These are phyloP conservation scores for Rhorus exstirpatorius DNA, from an alignment of 2,888 invertebrate species.

Conservation along the genomic window DNA sequence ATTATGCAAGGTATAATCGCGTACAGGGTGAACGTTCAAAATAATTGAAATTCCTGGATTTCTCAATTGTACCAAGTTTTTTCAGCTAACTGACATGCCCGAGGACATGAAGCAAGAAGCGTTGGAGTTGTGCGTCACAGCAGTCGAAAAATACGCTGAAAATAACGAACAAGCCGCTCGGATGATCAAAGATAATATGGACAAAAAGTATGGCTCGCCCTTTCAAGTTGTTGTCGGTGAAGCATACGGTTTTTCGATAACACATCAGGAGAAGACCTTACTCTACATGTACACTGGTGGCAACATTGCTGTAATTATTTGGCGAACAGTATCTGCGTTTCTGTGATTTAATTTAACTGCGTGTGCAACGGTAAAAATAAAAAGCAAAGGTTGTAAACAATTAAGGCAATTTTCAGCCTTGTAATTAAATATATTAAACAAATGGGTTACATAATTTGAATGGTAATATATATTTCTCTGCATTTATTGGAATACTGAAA, in stretches of 20 bases:
- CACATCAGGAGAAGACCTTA: conserved; percentile 95
- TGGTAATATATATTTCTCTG: conserved; percentile 24
- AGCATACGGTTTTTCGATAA: conserved; percentile 97
- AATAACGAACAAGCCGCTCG: conserved; percentile 95
- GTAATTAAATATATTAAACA: conserved; percentile 50
- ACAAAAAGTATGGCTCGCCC: conserved; percentile 96
- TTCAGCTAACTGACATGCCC: conserved; percentile 90
- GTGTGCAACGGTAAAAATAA: background rate
- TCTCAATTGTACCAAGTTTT: background rate
- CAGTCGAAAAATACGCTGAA: conserved; percentile 95
- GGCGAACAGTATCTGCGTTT: conserved; percentile 78
- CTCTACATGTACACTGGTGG: conserved; percentile 97
- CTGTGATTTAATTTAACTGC: conserved; percentile 26
- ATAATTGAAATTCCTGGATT: background rate
- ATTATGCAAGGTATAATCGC: conserved; percentile 91
- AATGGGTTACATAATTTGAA: conserved; percentile 21
- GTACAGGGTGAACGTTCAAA: background rate
- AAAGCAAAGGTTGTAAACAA: too few relatives aligned
- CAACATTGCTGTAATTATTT: conserved; percentile 90
- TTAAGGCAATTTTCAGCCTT: too few relatives aligned
- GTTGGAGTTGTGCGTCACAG: conserved; percentile 96
- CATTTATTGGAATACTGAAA: background rate
- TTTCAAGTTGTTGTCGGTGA: conserved; percentile 97
- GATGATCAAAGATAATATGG: conserved; percentile 97
- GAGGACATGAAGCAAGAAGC: conserved; percentile 95